Base-by-base conservation (phyloP, 92 coral and sea anemone species). In the Palythoa grandis region DNA sequence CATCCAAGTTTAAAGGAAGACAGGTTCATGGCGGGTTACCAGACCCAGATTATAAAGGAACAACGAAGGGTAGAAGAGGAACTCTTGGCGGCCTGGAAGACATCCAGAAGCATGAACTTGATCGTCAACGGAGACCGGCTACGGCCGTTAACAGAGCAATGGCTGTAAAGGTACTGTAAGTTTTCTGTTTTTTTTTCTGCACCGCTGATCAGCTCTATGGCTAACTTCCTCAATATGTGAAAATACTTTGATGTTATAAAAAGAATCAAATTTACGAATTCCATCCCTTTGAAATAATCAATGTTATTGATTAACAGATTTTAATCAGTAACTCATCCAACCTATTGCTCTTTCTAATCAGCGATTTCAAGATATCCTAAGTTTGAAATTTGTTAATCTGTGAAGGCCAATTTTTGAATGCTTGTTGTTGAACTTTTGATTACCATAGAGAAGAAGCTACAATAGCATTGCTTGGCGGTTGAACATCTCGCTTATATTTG, bases 11-110 rank as follows among this genome's bases (percentile, higher is more conserved):
- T 52, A 90, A 86, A 84, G 99, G 99, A 86, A 86, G 99, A 50
- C 99, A 97, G 78, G 98, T 97, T 70, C 98, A 95, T 82, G 99
- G 99, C 77, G 99, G 99, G 38, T 85, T 97, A 25, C 99, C 99
- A 11, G 97, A 95, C 67, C 91, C 89, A 78, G 96, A 95, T 87
- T 73, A 95, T 22, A 97, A 93, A 83, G 89, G 95, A 74, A 72
- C 77, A n/a, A 83, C 84, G 5, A 93, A 88, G 52, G 98, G 95
- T 70, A 93, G 99, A 86, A 91, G 99, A 79, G 99, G 98, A 16
- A 95, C 99, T 65, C 87, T 97, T 47, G 95, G 92, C 76, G 99
- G 98, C 9, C 76, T 93, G 60, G 98, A 94, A 74, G 95, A 94
- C 84, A 86, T 94, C 57, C 94, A 92, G 76, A 76, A 90, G 53